Percentiles rank a stretch among this genome's conserved stretches.
Evolutionary conservation across 2,113 vertebrate genomes (phyloP).

Genomic region (Morone chrysops): DNA sequence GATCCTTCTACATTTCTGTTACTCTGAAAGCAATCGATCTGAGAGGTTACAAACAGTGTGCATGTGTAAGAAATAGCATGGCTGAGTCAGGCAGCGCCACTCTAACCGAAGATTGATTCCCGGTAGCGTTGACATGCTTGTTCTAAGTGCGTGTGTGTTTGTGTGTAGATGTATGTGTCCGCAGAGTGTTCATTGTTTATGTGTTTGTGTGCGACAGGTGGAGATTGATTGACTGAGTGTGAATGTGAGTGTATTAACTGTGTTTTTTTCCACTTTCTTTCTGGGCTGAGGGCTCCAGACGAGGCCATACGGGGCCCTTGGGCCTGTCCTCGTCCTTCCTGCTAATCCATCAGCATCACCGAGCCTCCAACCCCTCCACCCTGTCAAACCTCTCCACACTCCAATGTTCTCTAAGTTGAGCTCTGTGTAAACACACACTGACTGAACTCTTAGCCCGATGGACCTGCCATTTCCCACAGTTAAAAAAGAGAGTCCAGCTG

Average conservation of each 20-base stretch:
- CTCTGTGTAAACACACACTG: constrained; percentile 53
- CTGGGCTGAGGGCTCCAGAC: constrained; percentile 17
- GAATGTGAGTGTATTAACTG: constrained; percentile 49
- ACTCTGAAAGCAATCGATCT: constrained; percentile 39
- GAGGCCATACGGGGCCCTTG: constrained; percentile 50
- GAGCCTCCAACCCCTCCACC: constrained; percentile 29
- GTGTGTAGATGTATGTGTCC: background rate
- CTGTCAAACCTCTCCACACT: constrained; percentile 51
- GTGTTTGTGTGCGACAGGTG: constrained; percentile 12
- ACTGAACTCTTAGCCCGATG: constrained; percentile 1
- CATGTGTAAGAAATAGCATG: constrained; percentile 16
- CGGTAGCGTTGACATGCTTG: background rate
- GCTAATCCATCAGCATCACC: constrained; percentile 73
- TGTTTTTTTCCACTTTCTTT: constrained; percentile 33
- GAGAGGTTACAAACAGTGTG: constrained; percentile 1
- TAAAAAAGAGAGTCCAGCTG: constrained; percentile 34
- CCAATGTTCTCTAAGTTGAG: constrained; percentile 44
- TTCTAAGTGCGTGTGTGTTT: background rate
- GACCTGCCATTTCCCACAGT: constrained; percentile 55
- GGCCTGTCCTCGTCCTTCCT: constrained; percentile 49
- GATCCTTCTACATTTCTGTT: constrained; percentile 34
- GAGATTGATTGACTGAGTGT: constrained; percentile 54
- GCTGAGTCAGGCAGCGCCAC: background rate
- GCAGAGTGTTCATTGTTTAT: background rate
- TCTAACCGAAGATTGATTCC: constrained; percentile 56